These are phyloP conservation scores for Galeopsomyia nigrocyanea DNA, from an alignment of 2,888 invertebrate genomes.

Conservation along the genomic window DNA sequence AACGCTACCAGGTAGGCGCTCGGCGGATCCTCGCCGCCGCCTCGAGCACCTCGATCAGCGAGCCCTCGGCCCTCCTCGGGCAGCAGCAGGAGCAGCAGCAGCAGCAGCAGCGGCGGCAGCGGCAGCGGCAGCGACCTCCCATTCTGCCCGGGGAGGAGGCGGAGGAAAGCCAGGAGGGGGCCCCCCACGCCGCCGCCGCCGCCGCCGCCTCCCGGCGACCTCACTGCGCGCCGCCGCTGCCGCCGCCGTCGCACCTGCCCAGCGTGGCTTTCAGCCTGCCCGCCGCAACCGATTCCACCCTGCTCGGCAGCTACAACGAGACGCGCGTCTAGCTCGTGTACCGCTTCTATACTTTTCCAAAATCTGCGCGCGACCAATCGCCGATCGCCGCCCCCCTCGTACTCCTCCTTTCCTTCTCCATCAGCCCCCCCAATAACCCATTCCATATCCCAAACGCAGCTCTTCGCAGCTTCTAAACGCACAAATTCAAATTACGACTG, in stretches of 20 bases:
- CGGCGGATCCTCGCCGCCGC: constrained; percentile 66
- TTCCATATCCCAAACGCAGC: too few species aligned
- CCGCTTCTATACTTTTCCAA: too few species aligned
- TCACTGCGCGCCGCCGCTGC: constrained; percentile 45
- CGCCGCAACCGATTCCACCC: constrained; percentile 51
- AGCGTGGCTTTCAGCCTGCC: constrained; percentile 65
- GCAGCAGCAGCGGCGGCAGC: constrained; percentile 13
- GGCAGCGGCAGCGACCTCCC: constrained; percentile 17
- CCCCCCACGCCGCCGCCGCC: constrained; percentile 18
- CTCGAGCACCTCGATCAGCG: constrained; percentile 67
- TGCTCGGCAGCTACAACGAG: constrained; percentile 65
- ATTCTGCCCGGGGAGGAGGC: not conserved
- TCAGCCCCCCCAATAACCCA: too few species aligned
- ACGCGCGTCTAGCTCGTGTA: constrained; percentile 65
- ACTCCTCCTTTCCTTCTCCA: too few species aligned
- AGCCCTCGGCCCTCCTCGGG: constrained; percentile 51
- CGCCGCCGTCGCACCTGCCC: constrained; percentile 60
- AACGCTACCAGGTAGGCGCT: constrained; percentile 86
- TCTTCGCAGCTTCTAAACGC: too few species aligned
- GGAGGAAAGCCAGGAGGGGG: too few species aligned
- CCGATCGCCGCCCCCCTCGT: too few species aligned
- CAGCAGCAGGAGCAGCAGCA: not conserved
- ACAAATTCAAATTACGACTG: too few species aligned
- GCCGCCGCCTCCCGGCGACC: constrained; percentile 42
- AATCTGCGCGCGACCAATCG: too few species aligned